A percentile compares a stretch with the other conserved stretches of the same genome.
Evolutionary conservation across 2,888 invertebrate species (phyloP).

Genomic region (Eudemis profundana): DNA sequence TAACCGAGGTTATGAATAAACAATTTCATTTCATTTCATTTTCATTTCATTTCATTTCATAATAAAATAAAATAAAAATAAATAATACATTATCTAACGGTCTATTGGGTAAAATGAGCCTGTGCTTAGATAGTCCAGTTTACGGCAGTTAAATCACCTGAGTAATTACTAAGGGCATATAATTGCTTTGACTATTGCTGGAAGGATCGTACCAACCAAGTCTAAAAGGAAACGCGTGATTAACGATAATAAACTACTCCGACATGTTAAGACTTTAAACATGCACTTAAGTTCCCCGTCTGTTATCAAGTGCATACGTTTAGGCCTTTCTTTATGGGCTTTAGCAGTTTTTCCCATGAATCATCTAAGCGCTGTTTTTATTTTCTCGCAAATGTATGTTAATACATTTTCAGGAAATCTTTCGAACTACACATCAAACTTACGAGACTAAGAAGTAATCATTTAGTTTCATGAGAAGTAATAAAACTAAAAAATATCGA

Average conservation of each 20-base stretch:
- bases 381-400: no score
- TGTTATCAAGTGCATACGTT: conserved; percentile 8
- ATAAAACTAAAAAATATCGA: no score
- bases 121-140: conserved; percentile 1
- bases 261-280: conserved; percentile 21
- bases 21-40: no score
- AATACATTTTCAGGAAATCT: no score
- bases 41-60: no score
- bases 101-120: neutral
- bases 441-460: no score
- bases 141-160: conserved; percentile 20
- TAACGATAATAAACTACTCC: conserved; percentile 29
- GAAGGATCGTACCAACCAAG: conserved; percentile 4
- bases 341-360: neutral
- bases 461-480: no score
- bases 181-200: conserved; percentile 24
- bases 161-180: conserved; percentile 17
- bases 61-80: no score
- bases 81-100: neutral
- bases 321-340: conserved; percentile 2
- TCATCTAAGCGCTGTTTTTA: no score
- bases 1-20: no score
- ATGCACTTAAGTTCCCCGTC: conserved; percentile 8
- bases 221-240: conserved; percentile 19
- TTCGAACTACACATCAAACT: no score